phyloP scores from a whole-genome alignment of 2,888 invertebrate genomes.

The Agonopterix arenella region DNA sequence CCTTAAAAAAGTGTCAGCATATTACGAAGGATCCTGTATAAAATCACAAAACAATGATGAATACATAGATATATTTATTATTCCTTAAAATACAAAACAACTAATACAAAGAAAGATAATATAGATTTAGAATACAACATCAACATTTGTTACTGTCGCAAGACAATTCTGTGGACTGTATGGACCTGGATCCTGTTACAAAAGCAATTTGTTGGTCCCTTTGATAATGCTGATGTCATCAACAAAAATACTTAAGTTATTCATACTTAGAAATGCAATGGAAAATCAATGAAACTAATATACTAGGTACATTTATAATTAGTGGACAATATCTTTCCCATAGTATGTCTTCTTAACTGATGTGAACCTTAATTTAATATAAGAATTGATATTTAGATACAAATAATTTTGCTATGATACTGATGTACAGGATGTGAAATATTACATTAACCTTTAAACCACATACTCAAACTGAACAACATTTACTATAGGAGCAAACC shows the following conservation, averaged over 20 bases:
- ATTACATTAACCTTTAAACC: too few relatives aligned
- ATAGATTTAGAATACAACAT: slow-evolving; percentile 26
- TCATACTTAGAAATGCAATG: slow-evolving; percentile 17
- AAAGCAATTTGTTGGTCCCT: slow-evolving; percentile 28
- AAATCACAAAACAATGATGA: slow-evolving; percentile 28
- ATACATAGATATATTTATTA: slow-evolving; percentile 46
- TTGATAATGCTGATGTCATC: slow-evolving; percentile 6
- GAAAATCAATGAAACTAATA: background rate
- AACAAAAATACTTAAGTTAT: slow-evolving; percentile 1
- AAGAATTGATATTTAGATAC: too few relatives aligned
- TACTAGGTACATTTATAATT: too few relatives aligned
- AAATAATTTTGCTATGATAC: too few relatives aligned
- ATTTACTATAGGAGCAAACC: too few relatives aligned
- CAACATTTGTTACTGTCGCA: slow-evolving; percentile 19
- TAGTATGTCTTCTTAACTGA: too few relatives aligned
- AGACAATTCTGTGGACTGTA: slow-evolving; percentile 15
- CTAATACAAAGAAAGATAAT: slow-evolving; percentile 35
- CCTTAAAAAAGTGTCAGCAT: too few relatives aligned
- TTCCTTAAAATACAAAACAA: slow-evolving; percentile 49
- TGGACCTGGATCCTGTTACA: slow-evolving; percentile 20
- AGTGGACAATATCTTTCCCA: too few relatives aligned
- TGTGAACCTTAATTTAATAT: background rate
- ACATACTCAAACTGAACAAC: too few relatives aligned
- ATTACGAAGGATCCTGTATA: background rate
- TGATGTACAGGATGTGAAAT: too few relatives aligned